phyloP scores from a whole-genome alignment of 2,113 vertebrate genomes.

The Varanus komodoensis region DNA sequence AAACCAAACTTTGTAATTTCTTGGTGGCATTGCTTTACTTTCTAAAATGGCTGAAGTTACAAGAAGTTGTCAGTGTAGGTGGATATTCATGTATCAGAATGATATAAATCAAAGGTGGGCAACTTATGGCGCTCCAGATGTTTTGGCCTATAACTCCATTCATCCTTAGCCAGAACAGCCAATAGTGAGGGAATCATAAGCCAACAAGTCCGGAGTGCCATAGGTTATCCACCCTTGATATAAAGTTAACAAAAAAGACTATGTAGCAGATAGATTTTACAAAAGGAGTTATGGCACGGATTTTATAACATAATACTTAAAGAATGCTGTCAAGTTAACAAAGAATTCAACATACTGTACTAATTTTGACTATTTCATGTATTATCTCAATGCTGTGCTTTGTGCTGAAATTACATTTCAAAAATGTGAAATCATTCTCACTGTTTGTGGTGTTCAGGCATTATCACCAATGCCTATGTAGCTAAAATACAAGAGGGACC shows the following conservation, averaged over 20 bases:
- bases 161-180: too few relatives aligned
- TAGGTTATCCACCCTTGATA: neutral
- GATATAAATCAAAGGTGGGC: too few relatives aligned
- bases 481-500: too few relatives aligned
- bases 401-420: neutral
- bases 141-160: too few relatives aligned
- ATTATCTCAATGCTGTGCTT: neutral
- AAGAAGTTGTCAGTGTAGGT: too few relatives aligned
- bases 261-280: neutral
- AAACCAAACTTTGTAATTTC: neutral
- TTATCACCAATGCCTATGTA: too few relatives aligned
- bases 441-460: too few relatives aligned
- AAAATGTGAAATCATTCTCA: neutral
- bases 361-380: neutral
- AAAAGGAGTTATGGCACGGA: neutral
- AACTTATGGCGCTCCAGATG: too few relatives aligned
- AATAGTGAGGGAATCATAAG: too few relatives aligned
- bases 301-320: neutral
- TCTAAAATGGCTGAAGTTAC: neutral
- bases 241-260: neutral
- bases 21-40: neutral
- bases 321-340: neutral
- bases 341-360: too few relatives aligned
- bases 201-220: too few relatives aligned
- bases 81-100: too few relatives aligned